Conservation (phyloP, 2,113 vertebrate genomes). For the Sisor rabdophorus region DNA sequence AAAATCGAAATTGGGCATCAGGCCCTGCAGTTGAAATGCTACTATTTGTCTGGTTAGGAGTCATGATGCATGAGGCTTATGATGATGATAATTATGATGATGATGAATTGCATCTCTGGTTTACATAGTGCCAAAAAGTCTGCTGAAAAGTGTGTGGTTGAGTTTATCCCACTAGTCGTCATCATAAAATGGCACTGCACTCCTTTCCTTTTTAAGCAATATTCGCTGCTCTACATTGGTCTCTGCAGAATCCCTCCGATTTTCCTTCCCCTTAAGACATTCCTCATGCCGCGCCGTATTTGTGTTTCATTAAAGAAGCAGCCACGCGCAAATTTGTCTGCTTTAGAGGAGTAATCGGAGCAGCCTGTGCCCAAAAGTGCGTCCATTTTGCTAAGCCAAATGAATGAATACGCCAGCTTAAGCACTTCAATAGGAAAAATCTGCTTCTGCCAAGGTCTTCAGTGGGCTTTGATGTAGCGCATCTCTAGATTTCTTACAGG, state of each 20-base stretch:
- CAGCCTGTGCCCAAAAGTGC: slow-evolving; percentile 22
- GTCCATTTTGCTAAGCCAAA: slow-evolving; percentile 28
- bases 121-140: too few species aligned
- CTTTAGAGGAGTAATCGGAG: slow-evolving; percentile 26
- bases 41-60: neutral
- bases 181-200: neutral
- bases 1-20: too few species aligned
- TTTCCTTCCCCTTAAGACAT: slow-evolving; percentile 1
- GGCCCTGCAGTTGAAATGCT: too few species aligned
- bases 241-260: slow-evolving; percentile 3
- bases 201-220: slow-evolving; percentile 22
- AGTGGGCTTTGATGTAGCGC: neutral
- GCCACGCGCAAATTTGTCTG: slow-evolving; percentile 16
- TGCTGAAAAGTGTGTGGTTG: too few species aligned
- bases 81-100: neutral
- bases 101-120: too few species aligned
- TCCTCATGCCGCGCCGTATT: slow-evolving; percentile 20
- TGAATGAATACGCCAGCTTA: neutral
- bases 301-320: slow-evolving; percentile 22
- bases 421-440: neutral
- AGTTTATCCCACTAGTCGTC: neutral
- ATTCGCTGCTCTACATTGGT: neutral
- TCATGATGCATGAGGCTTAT: neutral
- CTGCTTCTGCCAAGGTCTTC: neutral
- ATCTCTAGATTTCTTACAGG: slow-evolving; percentile 8